Evolutionary conservation across 2,888 invertebrate genomes (phyloP).

Genomic region (Venustoraphidia nigricollis): DNA sequence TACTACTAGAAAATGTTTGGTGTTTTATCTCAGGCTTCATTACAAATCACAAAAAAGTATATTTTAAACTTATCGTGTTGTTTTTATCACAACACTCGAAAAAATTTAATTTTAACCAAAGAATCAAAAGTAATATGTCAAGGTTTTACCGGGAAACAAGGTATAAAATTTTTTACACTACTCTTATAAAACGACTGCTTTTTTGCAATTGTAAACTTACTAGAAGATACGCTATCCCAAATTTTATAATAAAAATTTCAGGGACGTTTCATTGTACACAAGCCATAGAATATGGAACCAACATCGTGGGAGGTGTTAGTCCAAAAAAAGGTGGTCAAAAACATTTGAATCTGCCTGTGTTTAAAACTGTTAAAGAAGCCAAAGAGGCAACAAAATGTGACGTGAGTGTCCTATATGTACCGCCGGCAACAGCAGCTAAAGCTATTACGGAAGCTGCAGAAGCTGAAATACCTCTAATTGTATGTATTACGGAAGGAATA

Average conservation of each 20-base stretch:
- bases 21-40: too few relatives aligned
- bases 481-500: conserved; percentile 64
- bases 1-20: too few relatives aligned
- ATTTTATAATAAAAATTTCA: too few relatives aligned
- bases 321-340: conserved; percentile 69
- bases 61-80: background rate
- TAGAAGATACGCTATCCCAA: too few relatives aligned
- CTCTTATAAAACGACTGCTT: too few relatives aligned
- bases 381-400: conserved; percentile 47
- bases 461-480: conserved; percentile 59
- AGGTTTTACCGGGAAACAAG: conserved; percentile 66
- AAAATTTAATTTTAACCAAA: conserved; percentile 16
- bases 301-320: conserved; percentile 65
- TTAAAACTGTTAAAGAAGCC: conserved; percentile 50
- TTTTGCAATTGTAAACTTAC: too few relatives aligned
- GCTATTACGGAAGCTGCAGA: conserved; percentile 61
- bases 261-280: conserved; percentile 52
- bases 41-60: background rate
- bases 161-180: too few relatives aligned
- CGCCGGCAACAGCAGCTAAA: conserved; percentile 50
- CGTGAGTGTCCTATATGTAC: conserved; percentile 65
- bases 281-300: conserved; percentile 66
- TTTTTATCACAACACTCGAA: conserved; percentile 12
- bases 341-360: conserved; percentile 50
- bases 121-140: conserved; percentile 63